Base-by-base conservation (phyloP, 2,797 vertebrate species). In the Xiphorhynchus erythropygius region DNA sequence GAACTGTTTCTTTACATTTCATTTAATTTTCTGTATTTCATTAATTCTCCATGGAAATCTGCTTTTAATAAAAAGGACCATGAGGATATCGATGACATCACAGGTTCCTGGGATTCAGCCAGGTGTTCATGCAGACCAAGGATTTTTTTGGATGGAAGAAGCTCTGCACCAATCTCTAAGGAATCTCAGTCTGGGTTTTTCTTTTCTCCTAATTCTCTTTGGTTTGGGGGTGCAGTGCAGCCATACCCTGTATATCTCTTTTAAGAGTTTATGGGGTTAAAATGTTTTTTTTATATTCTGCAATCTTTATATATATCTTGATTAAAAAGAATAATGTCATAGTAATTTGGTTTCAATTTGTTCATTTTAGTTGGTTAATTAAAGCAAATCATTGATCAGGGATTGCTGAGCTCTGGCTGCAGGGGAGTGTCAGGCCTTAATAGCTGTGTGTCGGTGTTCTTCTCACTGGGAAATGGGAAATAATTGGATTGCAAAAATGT, bases 11-110 rank as follows among this genome's bases (percentile, higher is more conserved):
- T 59, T 65, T 33, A 21, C 10, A 7, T 57, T 71, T 71, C 18
- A 8, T 75, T 67, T 10, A 6, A 2, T 46, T 52, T 62, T 56
- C 74, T 63, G 28, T 57, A 32, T 93, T 84, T 62, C 3, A 1
- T 79, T 55, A 23, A 35, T 59, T 74, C n/a, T 65, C 28, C 12
- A 6, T 73, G 87, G 53, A 80, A 89, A 83, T 91, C 53, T 86
- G 39, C 64, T 74, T 77, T 90, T 52, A 94, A 76, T 95, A 93
- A 95, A 93, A 81, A 59, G 65, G 73, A 70, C 64, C 25, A 7
- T 60, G 80, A 57, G 73, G n/a, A 39, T 37, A 57, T 1, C 21
- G 56, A 25, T 6, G 17, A 28, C 1, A 2, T 24, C 7, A 21
- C 24, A 6, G 63, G 11, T 67, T 57, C 56, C 82, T 91, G 90